These are phyloP conservation scores for Drosophila cardini DNA, from an alignment of 1,140 invertebrate species.

Conservation along the genomic window DNA sequence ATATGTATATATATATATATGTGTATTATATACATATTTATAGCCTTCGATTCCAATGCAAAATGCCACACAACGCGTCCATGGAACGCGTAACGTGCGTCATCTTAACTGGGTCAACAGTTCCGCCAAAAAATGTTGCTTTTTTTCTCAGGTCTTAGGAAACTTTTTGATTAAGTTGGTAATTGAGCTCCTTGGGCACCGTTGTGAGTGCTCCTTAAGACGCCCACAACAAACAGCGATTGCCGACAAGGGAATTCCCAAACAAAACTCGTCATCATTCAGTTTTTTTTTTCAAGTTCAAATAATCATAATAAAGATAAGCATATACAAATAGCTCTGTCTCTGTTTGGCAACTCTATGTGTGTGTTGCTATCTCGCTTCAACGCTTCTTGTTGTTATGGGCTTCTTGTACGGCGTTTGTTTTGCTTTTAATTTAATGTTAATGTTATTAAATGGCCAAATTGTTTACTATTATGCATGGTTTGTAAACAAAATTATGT, in stretches of 20 bases:
- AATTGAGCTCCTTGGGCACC: not conserved
- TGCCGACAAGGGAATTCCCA: constrained; percentile 69
- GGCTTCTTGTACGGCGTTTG: constrained; percentile 63
- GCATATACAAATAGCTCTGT: constrained; percentile 37
- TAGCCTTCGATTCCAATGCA: constrained; percentile 26
- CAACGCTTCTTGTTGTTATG: constrained; percentile 16
- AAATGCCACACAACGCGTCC: constrained; percentile 35
- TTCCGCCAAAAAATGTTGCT: constrained; percentile 31
- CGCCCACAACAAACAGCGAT: constrained; percentile 47
- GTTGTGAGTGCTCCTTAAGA: not conserved
- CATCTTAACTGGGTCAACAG: constrained; percentile 67
- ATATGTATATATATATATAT: constrained; percentile 40
- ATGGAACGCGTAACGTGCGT: constrained; percentile 27
- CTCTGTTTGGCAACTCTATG: not conserved
- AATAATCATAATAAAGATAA: constrained; percentile 83
- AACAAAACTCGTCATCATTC: constrained; percentile 74
- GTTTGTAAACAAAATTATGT: constrained; percentile 84
- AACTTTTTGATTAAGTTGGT: not conserved
- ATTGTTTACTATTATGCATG: constrained; percentile 82
- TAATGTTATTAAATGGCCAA: constrained; percentile 84
- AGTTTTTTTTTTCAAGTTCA: constrained; percentile 69
- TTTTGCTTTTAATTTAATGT: constrained; percentile 83
- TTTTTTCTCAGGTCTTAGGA: no score
- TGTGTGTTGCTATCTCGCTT: not conserved
- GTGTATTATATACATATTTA: constrained; percentile 46